Evolutionary conservation across 2,113 vertebrate genomes (phyloP), one percentile per base, ranked within the genome.

Genomic region (Otocyon megalotis): DNA sequence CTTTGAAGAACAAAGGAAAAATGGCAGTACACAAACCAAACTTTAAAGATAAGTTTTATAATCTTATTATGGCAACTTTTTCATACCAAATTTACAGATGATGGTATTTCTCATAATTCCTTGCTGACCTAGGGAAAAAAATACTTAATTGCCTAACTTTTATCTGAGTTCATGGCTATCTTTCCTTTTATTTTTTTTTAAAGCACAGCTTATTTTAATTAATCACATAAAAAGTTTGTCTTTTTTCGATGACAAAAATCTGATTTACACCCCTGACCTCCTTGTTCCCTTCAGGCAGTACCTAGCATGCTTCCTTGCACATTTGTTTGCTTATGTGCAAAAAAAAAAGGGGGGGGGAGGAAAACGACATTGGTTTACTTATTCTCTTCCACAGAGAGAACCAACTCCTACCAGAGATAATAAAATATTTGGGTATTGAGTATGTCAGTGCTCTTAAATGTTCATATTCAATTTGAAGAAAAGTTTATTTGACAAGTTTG

Each of bases 1-100:
- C 69, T 94, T 84, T 93, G 81, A 94, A 95, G 81, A 95, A 92
- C 14, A 95, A 92, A 95, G 56, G 19, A 87, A 84, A 54, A 67
- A 86, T 11, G 92, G 24, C 8, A 79, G 15, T 11, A 62, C 9
- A 80, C 2, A 74, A 90, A 72, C 24, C 9, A 91, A 83, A 81
- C 8, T 48, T 93, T 16, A 92, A 92, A 84, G 24, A 69, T 13
- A 19, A 62, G 14, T 77, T n/a, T 79, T 92, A 88, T 43, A 87
- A 80, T 90, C 43, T 86, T 56, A 65, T 63, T 94, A 81, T 37
- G 91, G 37, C 15, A 80, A 88, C 12, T 7, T 91, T 74, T 92
- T 56, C 87, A 9, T 17, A 91, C 7, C 87, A 87, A 91, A 88
- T 56, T 82, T 71, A 71, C 9, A 43, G 19, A 53, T 90, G 80